These are phyloP conservation scores for Drosophila multiciliata DNA, from an alignment of 2,888 invertebrate genomes.

Conservation along the genomic window DNA sequence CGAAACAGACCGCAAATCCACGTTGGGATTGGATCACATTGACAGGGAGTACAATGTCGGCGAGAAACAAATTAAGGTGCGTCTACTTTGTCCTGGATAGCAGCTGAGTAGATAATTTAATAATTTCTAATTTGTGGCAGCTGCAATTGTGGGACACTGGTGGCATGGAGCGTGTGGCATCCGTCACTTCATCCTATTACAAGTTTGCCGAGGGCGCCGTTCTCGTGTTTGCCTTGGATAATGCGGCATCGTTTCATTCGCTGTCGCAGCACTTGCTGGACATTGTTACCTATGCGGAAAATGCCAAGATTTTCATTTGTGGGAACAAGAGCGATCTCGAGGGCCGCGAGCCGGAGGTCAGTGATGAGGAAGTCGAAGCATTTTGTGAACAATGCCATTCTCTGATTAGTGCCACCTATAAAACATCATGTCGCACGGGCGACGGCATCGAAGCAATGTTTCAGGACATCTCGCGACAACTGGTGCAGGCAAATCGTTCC, in stretches of 20 bases:
- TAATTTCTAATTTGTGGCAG: conserved; percentile 85
- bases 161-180: conserved; percentile 98
- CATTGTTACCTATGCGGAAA: conserved; percentile 96
- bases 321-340: conserved; percentile 96
- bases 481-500: conserved; percentile 93
- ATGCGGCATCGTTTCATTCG: conserved; percentile 96
- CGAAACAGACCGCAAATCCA: conserved; percentile 92
- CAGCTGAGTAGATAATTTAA: not conserved
- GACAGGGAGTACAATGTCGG: conserved; percentile 91
- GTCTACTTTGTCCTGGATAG: not conserved
- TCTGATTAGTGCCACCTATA: conserved; percentile 94
- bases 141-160: conserved; percentile 98
- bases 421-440: conserved; percentile 95
- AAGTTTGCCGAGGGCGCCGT: conserved; percentile 98
- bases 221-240: conserved; percentile 95
- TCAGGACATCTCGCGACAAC: conserved; percentile 92
- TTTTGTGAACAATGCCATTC: conserved; percentile 97
- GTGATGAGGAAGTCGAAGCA: conserved; percentile 94
- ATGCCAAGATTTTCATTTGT: conserved; percentile 97
- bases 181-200: conserved; percentile 97
- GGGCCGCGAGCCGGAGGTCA: conserved; percentile 90
- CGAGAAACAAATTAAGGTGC: conserved; percentile 87
- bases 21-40: conserved; percentile 95
- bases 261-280: conserved; percentile 96
- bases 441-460: conserved; percentile 97